Conservation (phyloP, 2,797 vertebrate genomes). For the Spheniscus humboldti region DNA sequence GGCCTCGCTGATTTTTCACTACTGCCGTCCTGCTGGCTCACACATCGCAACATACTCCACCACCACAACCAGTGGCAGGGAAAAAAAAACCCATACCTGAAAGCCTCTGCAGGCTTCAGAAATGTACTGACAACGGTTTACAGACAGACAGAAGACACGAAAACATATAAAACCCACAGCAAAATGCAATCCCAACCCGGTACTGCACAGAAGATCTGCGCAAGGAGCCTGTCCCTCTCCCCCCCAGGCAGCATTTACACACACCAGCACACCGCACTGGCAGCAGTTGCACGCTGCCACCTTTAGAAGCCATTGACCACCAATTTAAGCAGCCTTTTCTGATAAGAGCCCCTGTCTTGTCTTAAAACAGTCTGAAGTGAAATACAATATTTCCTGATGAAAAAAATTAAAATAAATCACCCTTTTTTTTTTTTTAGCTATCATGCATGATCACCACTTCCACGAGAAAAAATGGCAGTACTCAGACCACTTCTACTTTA, state of each 20-base stretch:
- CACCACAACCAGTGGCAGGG: not conserved
- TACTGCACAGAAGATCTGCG: not conserved
- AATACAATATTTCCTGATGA: not conserved
- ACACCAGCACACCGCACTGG: not conserved
- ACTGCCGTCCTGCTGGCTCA: not conserved
- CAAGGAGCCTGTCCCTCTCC: not conserved
- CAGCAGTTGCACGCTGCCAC: fast-evolving
- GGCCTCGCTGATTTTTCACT: not conserved
- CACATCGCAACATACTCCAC: not conserved
- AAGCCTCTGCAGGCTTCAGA: not conserved
- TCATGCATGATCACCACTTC: not conserved
- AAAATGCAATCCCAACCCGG: not conserved
- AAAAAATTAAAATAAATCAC: not conserved
- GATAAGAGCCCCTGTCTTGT: not conserved
- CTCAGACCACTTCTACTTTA: not conserved
- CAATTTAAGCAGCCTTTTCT: not conserved
- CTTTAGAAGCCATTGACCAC: not conserved
- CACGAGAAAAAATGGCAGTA: not conserved
- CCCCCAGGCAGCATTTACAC: not conserved
- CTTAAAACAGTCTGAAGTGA: not conserved
- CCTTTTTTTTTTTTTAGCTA: not conserved
- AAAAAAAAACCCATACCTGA: not conserved
- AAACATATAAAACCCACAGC: not conserved
- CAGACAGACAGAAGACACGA: fast-evolving
- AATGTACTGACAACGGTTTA: not conserved